Conservation (phyloP, 2,888 invertebrate species). For the Catocala fraxini region DNA sequence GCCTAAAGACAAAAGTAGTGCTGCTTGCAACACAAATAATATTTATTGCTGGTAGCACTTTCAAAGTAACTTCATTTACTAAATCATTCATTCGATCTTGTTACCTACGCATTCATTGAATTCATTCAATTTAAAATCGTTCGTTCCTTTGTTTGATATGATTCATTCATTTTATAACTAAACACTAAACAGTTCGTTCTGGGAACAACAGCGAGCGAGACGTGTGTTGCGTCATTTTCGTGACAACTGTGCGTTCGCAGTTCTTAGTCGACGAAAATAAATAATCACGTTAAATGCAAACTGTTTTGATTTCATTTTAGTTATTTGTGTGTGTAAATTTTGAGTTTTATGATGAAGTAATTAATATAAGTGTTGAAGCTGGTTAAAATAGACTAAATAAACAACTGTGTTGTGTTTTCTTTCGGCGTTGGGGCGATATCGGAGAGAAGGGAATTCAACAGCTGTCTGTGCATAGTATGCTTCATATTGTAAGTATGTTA, state of each 20-base stretch:
- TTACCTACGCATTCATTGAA: not conserved
- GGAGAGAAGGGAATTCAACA: constrained; percentile 70
- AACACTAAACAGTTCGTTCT: constrained; percentile 50
- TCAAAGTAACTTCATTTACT: not conserved
- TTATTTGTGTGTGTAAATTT: constrained; percentile 49
- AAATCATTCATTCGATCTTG: constrained; percentile 11
- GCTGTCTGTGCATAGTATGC: constrained; percentile 83
- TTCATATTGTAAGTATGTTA: constrained; percentile 78
- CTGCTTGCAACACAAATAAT: no score
- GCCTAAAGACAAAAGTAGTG: no score
- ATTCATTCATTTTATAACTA: constrained; percentile 27
- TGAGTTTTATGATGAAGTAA: constrained; percentile 36
- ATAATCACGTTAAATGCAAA: constrained; percentile 41
- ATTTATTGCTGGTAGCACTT: constrained; percentile 24
- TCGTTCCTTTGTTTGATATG: constrained; percentile 27
- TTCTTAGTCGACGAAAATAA: constrained; percentile 57
- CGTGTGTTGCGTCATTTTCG: constrained; percentile 74
- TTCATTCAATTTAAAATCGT: constrained; percentile 15
- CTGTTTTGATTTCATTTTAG: constrained; percentile 46
- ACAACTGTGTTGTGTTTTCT: constrained; percentile 76
- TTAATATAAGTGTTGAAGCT: constrained; percentile 33
- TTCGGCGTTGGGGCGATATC: constrained; percentile 67
- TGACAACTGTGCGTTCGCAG: constrained; percentile 84
- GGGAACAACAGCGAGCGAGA: constrained; percentile 73
- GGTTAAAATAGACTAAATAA: constrained; percentile 61